Percentiles rank a stretch among this genome's conserved stretches.
Conservation (phyloP, 2,797 vertebrate genomes). For the Zenarchopterus dispar region DNA sequence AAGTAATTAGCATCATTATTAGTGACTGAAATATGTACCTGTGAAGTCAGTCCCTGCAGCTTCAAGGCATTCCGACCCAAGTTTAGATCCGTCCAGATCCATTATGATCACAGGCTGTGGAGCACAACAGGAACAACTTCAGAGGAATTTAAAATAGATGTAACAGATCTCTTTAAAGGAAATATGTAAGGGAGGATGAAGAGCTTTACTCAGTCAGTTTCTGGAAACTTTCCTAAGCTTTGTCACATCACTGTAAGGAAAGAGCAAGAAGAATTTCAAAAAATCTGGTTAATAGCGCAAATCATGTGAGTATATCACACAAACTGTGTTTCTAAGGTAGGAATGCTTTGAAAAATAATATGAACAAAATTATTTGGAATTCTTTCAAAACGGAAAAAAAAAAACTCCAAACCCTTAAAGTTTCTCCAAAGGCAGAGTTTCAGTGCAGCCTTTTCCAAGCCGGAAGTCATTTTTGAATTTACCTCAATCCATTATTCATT, state of each 20-base stretch:
- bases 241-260: too few species aligned
- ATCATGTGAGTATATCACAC: constrained; percentile 1
- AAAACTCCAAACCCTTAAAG: neutral
- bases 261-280: neutral
- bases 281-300: neutral
- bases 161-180: too few species aligned
- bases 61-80: neutral
- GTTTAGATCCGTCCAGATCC: constrained; percentile 10
- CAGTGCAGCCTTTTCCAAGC: constrained; percentile 36
- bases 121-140: too few species aligned
- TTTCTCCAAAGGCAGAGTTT: constrained; percentile 29
- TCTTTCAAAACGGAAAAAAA: neutral
- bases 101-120: too few species aligned
- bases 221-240: neutral
- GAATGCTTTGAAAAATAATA: constrained; percentile 2
- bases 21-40: neutral
- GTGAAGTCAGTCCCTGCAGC: neutral
- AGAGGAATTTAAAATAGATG: too few species aligned
- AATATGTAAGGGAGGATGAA: too few species aligned
- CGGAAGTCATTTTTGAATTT: constrained; percentile 56
- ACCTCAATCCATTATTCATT: constrained; percentile 68
- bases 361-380: constrained; percentile 3
- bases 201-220: neutral
- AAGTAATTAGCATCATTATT: constrained; percentile 12
- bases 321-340: neutral